Evolutionary conservation across 2,797 vertebrate species (phyloP), one percentile per base, ranked within the genome.

Genomic region (Ptychobarbus kaznakovi): DNA sequence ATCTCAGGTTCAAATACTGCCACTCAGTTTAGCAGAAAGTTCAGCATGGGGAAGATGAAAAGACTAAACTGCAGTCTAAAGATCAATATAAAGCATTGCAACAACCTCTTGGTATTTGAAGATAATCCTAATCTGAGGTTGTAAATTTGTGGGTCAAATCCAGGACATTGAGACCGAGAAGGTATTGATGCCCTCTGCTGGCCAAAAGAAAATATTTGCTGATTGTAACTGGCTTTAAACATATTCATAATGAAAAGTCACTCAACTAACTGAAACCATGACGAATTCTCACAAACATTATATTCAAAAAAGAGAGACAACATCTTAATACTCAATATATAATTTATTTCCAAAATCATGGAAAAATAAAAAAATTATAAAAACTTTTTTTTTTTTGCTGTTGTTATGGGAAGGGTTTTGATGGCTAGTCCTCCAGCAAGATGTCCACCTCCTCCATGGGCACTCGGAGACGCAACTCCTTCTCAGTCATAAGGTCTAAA

Each of bases 381-480:
- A 73, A 82, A 12, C 7, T 12, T 6, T 38, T 11, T 3, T 53
- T 81, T 16, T 8, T 51, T 6, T 11, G 22, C 51, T 38, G 51
- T 76, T 73, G 81, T 46, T 82, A 46, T 49, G 68, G n/a, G 25
- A 81, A 79, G 15, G 5, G 35, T 75, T n/a, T 78, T 46, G 3
- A 32, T 53, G 53, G 77, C 93, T 92, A 97, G 84, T 95, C 95
- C 90, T 97, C 96, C 1, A 97, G 86, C 0, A 97, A 92, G 0
- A 97, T 92, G 20, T 96, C 96, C 93, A 97, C 89, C 88, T 97
- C 96, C 89, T 97, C 96, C 84, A 95, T 16, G 0, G 96, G 96
- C 6, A 95, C 91, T 46, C 96, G 93, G 65, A 97, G 90, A 18
- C 96, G 93, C 40, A 97, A 22, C 68, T 97, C 96, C 79, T 97